Conservation (phyloP, 2,888 invertebrate genomes). For the Bombylius discolor region DNA sequence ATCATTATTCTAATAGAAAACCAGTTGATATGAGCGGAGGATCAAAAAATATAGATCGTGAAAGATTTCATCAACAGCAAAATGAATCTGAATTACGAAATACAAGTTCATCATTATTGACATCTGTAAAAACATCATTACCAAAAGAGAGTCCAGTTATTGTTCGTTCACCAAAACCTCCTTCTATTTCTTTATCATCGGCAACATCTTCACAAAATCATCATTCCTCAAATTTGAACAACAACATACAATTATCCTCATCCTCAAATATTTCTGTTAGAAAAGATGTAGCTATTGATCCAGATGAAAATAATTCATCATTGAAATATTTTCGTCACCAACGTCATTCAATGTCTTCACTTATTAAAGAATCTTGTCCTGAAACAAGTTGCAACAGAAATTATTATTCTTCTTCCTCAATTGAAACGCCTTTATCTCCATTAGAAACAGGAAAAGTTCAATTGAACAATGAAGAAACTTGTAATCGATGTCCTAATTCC, state of each 20-base stretch:
- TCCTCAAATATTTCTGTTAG: conserved; percentile 22
- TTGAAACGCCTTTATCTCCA: background rate
- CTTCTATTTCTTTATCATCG: conserved; percentile 15
- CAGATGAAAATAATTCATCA: conserved; percentile 17
- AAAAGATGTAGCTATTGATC: conserved; percentile 36
- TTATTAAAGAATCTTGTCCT: background rate
- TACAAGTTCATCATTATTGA: no score
- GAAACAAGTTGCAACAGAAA: background rate
- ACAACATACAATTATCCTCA: background rate
- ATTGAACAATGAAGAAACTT: conserved; percentile 7
- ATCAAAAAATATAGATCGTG: no score
- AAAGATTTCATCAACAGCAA: no score
- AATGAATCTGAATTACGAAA: no score
- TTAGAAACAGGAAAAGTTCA: conserved; percentile 5
- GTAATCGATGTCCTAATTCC: background rate
- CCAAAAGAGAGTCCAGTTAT: conserved; percentile 35
- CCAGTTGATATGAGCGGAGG: no score
- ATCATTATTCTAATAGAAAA: no score
- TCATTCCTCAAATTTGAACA: no score
- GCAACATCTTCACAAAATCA: conserved; percentile 7
- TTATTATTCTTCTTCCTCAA: background rate
- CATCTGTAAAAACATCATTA: conserved; percentile 24
- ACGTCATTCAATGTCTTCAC: background rate
- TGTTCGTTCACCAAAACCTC: conserved; percentile 28
- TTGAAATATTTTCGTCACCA: background rate